Base-by-base conservation (phyloP, 2,113 vertebrate species). In the Lepus americanus region DNA sequence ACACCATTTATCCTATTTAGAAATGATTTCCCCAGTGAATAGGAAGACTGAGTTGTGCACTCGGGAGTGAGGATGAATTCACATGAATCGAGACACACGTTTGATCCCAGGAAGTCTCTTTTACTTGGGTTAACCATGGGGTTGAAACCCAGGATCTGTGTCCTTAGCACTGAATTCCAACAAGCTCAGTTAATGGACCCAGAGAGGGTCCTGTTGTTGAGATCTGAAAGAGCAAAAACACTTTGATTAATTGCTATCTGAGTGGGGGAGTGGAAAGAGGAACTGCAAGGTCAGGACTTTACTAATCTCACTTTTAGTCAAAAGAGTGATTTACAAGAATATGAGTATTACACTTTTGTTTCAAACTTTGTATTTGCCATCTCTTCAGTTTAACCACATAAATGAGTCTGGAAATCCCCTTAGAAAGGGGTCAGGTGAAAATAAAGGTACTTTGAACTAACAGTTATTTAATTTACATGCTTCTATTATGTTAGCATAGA, bases 381-480 rank as follows among this genome's bases (percentile, higher is more conserved):
- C 29, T 83, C 53, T 89, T 19, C 44, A 29, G 49, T 90, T 72
- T 63, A 87, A 66, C 59, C 89, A 81, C 55, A 12, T 23, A 85
- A 64, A 6, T 16, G 22, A 27, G 1, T 72, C 67, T 59, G 49
- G 69, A 92, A 94, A 92, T 39, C 17, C 67, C 49, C 73, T 55
- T 61, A 78, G 8, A 23, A 64, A 51, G 1, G 9, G 19, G 25
- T 76, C 61, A 90, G n/a, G 17, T 55, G 25, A 79, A 78, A 79
- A 61, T 73, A 64, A 92, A 86, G 12, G 39, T 85, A 51, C 31
- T 90, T 94, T 69, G 51, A 87, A 85, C 92, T 59, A 87, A 59
- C 5, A 1, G 51, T n/a, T 64, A 67, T 27, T 92, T 90, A 36
- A 87, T 80, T 87, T 87, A 72, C 20, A 33, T 22, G 61, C 17